Evolutionary conservation across 2,113 vertebrate species (phyloP).

Genomic region (Podarcis raffonei): DNA sequence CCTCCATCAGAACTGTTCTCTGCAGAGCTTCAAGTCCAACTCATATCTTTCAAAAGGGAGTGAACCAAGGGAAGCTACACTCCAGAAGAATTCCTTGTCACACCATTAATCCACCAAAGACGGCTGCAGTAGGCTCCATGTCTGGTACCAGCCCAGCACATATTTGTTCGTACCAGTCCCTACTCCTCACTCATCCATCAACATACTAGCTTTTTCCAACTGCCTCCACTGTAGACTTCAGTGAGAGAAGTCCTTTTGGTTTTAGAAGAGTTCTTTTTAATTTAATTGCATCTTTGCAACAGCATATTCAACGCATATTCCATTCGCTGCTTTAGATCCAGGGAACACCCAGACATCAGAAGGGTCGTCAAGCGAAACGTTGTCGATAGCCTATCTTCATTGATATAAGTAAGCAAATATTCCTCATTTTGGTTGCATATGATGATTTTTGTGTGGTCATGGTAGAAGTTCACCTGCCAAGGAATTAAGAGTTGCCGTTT

Average conservation of each 20-base stretch:
- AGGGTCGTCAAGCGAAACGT: constrained; percentile 89
- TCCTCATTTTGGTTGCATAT: constrained; percentile 92
- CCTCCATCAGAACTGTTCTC: constrained; percentile 76
- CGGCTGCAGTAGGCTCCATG: constrained; percentile 58
- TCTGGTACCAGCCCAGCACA: constrained; percentile 85
- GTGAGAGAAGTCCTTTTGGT: constrained; percentile 69
- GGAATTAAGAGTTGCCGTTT: constrained; percentile 5
- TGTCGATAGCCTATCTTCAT: constrained; percentile 92
- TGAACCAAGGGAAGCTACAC: constrained; percentile 57
- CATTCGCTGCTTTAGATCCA: constrained; percentile 90
- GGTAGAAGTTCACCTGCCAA: constrained; percentile 95
- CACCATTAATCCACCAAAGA: constrained; percentile 64
- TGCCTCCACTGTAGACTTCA: constrained; percentile 71
- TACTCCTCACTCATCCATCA: constrained; percentile 68
- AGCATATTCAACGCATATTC: constrained; percentile 97
- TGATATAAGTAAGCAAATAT: constrained; percentile 96
- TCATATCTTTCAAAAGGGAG: constrained; percentile 61
- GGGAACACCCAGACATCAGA: constrained; percentile 86
- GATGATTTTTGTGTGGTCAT: constrained; percentile 98
- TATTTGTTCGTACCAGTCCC: constrained; percentile 81
- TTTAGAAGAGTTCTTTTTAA: constrained; percentile 70
- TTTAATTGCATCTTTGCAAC: constrained; percentile 90
- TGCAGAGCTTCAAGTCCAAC: constrained; percentile 70
- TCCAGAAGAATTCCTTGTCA: constrained; percentile 60
- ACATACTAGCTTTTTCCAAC: constrained; percentile 64